Evolutionary conservation across 2,888 invertebrate genomes (phyloP), one percentile per base, ranked within the genome.

Genomic region (Melieria picta): DNA sequence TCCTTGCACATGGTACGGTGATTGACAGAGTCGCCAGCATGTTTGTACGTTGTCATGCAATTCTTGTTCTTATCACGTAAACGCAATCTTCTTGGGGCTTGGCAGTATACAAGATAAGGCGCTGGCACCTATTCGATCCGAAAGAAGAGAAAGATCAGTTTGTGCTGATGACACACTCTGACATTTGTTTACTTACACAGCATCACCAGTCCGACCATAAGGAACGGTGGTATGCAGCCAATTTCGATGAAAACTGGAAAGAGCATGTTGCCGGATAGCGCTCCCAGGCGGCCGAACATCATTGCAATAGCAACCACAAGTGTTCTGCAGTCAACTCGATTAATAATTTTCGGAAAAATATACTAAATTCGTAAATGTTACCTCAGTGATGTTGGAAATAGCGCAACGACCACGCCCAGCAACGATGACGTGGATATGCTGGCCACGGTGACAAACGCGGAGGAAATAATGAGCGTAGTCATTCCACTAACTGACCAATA

Each of bases 141-240:
- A 13, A n/a, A 56, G 10, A 30, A 61, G 52, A 52, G 46, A 55
- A 16, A 45, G 30, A 42, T 9, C 7, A 30, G 11, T 60, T 43
- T 30, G 42, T 11, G 7, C 30, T 60, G 43, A 43, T 43, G 6
- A 10, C 42, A 60, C 11, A 43, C 43, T 9, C 42, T 43, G 11
- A 4, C 43, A 9, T 60, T 43, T n/a, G 9, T 60, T 60, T 7
- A 61, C 65, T 71, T 61, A 71, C 71, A 60, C 50, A 71, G 45
- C 61, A 92, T 88, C 42, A 91, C 90, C 6, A 87, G 80, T 7
- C 91, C 90, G 70, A 94, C 90, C 82, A 91, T 90, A 66, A 92
- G 83, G 82, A 94, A 94, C 4, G 93, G 93, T 30, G 93, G 92
- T 46, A 91, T 85, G 80, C 94, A 94, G 52, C 93, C 93, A 45